Evolutionary conservation across 92 coral and sea anemone genomes (phyloP).

Genomic region (Muricea muricata): DNA sequence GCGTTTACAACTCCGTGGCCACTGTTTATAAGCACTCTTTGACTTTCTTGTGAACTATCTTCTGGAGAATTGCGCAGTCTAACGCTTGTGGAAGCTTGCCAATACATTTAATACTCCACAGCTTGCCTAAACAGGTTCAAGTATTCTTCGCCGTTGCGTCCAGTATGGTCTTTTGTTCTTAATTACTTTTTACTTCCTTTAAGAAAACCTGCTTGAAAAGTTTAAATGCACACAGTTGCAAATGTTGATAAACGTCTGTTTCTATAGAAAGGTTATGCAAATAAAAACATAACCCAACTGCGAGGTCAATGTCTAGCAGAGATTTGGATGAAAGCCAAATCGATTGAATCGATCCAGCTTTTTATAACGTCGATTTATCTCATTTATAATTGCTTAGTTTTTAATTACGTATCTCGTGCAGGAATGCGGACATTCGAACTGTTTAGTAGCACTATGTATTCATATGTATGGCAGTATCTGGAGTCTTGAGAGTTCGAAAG

Average conservation of each 20-base stretch:
- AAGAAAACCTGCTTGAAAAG: background rate
- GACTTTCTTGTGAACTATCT: background rate
- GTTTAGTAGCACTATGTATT: too few species aligned
- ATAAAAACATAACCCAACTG: background rate
- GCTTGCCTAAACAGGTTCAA: conserved; percentile 23
- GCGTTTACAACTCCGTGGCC: background rate
- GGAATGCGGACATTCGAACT: conserved; percentile 17
- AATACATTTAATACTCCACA: background rate
- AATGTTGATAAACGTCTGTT: background rate
- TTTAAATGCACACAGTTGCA: background rate
- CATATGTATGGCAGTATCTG: too few species aligned
- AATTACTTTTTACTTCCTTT: conserved; percentile 7
- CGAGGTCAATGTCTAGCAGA: conserved; percentile 20
- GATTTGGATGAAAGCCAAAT: conserved; percentile 23
- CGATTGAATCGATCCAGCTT: conserved; percentile 19
- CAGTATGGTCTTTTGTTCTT: conserved; percentile 15
- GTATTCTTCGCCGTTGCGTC: conserved; percentile 1
- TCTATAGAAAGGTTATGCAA: background rate
- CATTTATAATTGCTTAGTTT: background rate
- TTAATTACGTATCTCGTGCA: background rate
- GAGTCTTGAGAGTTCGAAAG: background rate
- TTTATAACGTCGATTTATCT: background rate
- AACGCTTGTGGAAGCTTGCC: conserved; percentile 16
- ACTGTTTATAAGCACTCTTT: background rate
- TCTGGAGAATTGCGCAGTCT: conserved; percentile 6